A percentile compares a stretch with the other conserved stretches of the same genome.
Conservation (phyloP, 2,113 vertebrate genomes). For the Campylomormyrus tamandua region DNA sequence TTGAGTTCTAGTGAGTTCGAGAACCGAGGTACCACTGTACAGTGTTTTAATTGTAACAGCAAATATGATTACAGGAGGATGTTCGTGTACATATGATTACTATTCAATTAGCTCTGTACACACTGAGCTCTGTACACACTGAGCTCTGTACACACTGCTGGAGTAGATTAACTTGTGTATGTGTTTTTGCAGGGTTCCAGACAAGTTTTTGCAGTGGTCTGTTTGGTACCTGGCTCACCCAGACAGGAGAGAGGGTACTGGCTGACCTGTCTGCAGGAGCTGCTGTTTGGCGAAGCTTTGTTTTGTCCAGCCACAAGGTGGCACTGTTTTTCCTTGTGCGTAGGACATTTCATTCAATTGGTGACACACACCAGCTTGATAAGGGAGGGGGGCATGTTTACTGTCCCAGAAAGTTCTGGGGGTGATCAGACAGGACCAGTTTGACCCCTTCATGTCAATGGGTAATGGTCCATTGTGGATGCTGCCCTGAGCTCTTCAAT, state of each 20-base stretch:
- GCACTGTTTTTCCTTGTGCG: not conserved
- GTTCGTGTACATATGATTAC: not conserved
- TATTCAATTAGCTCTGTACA: not conserved
- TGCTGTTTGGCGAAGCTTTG: not conserved
- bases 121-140: not conserved
- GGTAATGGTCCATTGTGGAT: not conserved
- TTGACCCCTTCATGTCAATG: not conserved
- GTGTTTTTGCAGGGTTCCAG: slow-evolving; percentile 11
- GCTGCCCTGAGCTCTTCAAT: not conserved
- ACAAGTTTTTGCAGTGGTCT: slow-evolving; percentile 12
- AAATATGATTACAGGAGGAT: not conserved
- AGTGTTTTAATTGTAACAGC: not conserved
- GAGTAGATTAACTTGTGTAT: not conserved
- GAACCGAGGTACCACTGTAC: too few species aligned
- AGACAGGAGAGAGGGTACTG: not conserved
- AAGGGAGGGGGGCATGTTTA: not conserved
- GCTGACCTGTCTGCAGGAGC: not conserved
- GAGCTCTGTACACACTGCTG: not conserved
- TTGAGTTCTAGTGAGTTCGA: too few species aligned
- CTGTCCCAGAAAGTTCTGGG: not conserved
- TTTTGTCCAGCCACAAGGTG: not conserved
- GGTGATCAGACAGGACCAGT: not conserved
- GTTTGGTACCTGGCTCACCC: slow-evolving; percentile 1
- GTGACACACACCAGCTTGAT: not conserved
- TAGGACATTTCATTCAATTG: not conserved